Percentiles rank a stretch among this genome's conserved stretches.
phyloP scores from a whole-genome alignment of 2,888 invertebrate genomes.

The Acholoe squamosa region DNA sequence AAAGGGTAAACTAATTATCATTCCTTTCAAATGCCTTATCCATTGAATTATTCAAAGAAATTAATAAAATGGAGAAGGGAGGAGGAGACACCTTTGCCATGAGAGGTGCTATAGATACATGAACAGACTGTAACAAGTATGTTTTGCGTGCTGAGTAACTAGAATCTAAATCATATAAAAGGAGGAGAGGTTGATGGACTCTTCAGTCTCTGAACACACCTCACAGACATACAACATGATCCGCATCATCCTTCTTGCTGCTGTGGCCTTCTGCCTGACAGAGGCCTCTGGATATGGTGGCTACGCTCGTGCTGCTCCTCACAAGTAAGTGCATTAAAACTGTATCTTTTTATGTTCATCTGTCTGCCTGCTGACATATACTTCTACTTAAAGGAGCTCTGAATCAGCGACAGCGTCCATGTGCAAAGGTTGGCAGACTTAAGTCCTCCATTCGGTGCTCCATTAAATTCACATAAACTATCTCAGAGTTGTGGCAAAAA shows the following conservation, averaged over 20 bases:
- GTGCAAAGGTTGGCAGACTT: too few relatives aligned
- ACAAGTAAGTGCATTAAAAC: background rate
- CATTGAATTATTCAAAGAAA: too few relatives aligned
- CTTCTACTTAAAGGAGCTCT: too few relatives aligned
- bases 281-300: background rate
- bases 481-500: too few relatives aligned
- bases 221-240: constrained; percentile 12
- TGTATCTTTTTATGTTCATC: background rate
- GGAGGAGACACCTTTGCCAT: too few relatives aligned
- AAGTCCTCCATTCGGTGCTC: too few relatives aligned
- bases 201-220: background rate
- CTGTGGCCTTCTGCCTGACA: background rate
- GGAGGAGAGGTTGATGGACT: background rate
- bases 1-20: too few relatives aligned
- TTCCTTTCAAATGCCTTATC: too few relatives aligned
- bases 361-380: too few relatives aligned
- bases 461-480: too few relatives aligned
- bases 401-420: background rate
- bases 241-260: background rate
- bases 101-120: too few relatives aligned
- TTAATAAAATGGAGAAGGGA: too few relatives aligned
- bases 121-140: background rate
- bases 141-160: background rate
- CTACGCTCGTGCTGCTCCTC: constrained; percentile 27
- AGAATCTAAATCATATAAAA: background rate